Evolutionary conservation across 2,888 invertebrate genomes (phyloP), one percentile per base, ranked within the genome.

Genomic region (Andrena hattorfiana): DNA sequence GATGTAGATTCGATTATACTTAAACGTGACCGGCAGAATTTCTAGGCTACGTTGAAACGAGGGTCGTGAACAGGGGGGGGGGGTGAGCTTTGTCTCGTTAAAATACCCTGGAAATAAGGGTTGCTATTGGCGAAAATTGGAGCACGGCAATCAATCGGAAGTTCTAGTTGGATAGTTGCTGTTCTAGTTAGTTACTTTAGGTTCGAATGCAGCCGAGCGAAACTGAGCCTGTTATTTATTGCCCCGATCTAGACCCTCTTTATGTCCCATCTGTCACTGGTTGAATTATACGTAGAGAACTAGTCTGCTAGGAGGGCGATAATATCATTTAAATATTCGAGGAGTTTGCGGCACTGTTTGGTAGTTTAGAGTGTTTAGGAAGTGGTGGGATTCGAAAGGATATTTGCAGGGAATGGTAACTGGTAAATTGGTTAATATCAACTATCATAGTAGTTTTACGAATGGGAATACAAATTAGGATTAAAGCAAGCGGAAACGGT

Each of bases 171-270:
- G 60, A 13, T 23, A 63, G 28, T 35, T 23, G 28, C 42, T 56
- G 56, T 23, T 26, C 35, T 35, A 13, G 49, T 75, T 77, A 60
- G 76, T 66, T 32, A 49, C 16, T 60, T 60, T 35, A 32, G 59
- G 48, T 59, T 35, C 32, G 59, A 59, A 20, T 35, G 32, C 13
- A 76, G 35, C 56, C 62, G n/a, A 5, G 16, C 60, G 49, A 16
- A 10, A 10, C 13, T 49, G 49, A 59, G 10, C 32, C 49, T 49
- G 56, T 77, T 77, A 77, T 77, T 77, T 76, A 76, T 67, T 28
- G 48, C 7, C 10, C 6, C 1, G 35, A 26, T 26, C 10, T 20
- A 28, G 48, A 68, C 49, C 35, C 20, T 10, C n/a, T 7, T 20
- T 42, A n/a, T 28, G 23, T n/a, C 32, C 23, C 30, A 77, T 77